Percentiles rank a stretch among this genome's conserved stretches.
Evolutionary conservation across 2,888 invertebrate species (phyloP).

Genomic region (Pristionchus mayeri): DNA sequence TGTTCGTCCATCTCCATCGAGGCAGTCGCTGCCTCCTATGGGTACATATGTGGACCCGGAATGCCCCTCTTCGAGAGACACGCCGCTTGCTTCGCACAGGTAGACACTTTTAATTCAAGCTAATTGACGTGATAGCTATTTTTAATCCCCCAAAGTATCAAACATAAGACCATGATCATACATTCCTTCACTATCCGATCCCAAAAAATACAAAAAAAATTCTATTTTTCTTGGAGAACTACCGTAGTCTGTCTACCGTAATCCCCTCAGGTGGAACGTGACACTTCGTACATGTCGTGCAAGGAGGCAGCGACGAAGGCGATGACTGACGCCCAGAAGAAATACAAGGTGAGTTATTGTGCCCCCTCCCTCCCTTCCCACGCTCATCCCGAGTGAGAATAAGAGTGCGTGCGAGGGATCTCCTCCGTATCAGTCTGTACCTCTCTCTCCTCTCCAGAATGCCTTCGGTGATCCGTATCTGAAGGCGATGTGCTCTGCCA

Average conservation of each 20-base stretch:
- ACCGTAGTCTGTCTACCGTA: too few relatives aligned
- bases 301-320: conserved; percentile 70
- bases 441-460: conserved; percentile 50
- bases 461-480: conserved; percentile 66
- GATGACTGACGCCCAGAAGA: conserved; percentile 69
- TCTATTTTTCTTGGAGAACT: too few relatives aligned
- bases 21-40: conserved; percentile 74
- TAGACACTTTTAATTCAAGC: too few relatives aligned
- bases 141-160: too few relatives aligned
- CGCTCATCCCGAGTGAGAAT: conserved; percentile 2
- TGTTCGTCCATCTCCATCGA: conserved; percentile 72
- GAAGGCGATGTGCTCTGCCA: conserved; percentile 69
- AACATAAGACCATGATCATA: not conserved
- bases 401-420: not conserved
- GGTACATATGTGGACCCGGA: conserved; percentile 74
- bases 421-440: not conserved
- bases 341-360: conserved; percentile 38
- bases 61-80: conserved; percentile 71
- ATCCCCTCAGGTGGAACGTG: conserved; percentile 70
- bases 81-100: conserved; percentile 74
- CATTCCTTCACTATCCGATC: not conserved
- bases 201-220: not conserved
- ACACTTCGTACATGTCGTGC: conserved; percentile 71
- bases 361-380: not conserved
- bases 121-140: too few relatives aligned